phyloP scores from a whole-genome alignment of 2,888 invertebrate species.

The Xylophagus ater region DNA sequence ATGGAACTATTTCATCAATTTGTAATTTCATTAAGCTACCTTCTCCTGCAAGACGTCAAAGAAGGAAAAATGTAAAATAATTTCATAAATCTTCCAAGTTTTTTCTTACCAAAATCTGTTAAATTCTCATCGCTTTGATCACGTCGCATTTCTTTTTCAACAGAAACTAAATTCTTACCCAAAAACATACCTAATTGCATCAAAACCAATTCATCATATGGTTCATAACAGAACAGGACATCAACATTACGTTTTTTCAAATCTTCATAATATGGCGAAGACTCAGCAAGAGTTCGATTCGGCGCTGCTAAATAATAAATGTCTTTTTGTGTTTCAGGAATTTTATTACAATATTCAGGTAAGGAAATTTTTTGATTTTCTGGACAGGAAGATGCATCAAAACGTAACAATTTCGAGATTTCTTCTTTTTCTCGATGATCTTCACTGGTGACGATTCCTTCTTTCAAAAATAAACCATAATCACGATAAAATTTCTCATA shows the following conservation, averaged over 20 bases:
- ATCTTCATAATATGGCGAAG: constrained; percentile 91
- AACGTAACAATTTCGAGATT: constrained; percentile 77
- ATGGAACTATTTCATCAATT: constrained; percentile 65
- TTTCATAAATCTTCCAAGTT: neutral
- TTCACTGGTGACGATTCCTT: constrained; percentile 81
- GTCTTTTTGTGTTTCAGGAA: constrained; percentile 68
- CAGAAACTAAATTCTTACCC: constrained; percentile 64
- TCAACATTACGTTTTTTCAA: constrained; percentile 78
- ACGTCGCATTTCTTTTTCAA: constrained; percentile 86
- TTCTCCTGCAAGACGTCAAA: constrained; percentile 40
- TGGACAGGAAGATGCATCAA: constrained; percentile 76
- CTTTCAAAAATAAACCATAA: constrained; percentile 87
- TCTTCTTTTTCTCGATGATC: constrained; percentile 80
- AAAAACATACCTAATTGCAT: constrained; percentile 73
- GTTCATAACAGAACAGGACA: constrained; percentile 91
- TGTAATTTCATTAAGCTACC: constrained; percentile 62
- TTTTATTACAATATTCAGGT: constrained; percentile 65
- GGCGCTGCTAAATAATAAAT: constrained; percentile 92
- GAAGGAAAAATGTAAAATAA: too few relatives aligned
- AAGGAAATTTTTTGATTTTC: constrained; percentile 63
- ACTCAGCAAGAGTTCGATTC: constrained; percentile 83
- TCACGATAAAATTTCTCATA: constrained; percentile 83
- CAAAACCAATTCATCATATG: constrained; percentile 92
- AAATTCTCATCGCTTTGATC: constrained; percentile 49
- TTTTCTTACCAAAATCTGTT: constrained; percentile 40